Percentiles rank a stretch among this genome's conserved stretches.
These are phyloP conservation scores for Dromius quadrimaculatus DNA, from an alignment of 2,888 invertebrate species.

Conservation along the genomic window DNA sequence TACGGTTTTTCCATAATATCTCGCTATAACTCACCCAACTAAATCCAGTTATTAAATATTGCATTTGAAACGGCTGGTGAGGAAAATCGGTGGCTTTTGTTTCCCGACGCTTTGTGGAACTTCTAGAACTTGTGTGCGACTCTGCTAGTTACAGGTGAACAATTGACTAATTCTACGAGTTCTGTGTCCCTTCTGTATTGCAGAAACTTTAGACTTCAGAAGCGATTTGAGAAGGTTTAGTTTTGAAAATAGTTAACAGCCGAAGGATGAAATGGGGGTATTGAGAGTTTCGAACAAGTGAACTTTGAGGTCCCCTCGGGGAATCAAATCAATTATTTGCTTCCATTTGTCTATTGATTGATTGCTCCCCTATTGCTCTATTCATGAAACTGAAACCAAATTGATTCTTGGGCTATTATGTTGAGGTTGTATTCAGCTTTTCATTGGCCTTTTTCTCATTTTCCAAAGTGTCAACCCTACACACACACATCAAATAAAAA, in stretches of 20 bases:
- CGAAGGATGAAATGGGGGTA: not conserved
- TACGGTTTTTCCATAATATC: not conserved
- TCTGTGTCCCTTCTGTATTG: conserved; percentile 24
- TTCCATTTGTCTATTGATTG: conserved; percentile 1
- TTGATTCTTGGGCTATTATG: too few species aligned
- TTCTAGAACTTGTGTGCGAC: conserved; percentile 10
- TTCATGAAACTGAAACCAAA: too few species aligned
- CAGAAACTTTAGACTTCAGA: not conserved
- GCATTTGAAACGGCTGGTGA: conserved; percentile 3
- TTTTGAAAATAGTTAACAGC: conserved; percentile 11
- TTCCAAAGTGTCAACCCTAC: too few species aligned
- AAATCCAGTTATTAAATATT: conserved; percentile 30
- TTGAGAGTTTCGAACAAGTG: not conserved
- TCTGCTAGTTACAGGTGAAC: conserved; percentile 25
- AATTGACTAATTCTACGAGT: conserved; percentile 33
- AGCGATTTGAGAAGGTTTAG: conserved; percentile 2
- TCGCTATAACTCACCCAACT: not conserved
- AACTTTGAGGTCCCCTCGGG: not conserved
- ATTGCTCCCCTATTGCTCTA: not conserved
- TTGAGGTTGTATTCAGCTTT: too few species aligned
- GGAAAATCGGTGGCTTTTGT: not conserved
- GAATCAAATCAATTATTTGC: conserved; percentile 6
- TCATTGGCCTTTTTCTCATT: too few species aligned
- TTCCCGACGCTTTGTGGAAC: conserved; percentile 12
- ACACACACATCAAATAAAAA: too few species aligned